phyloP scores from a whole-genome alignment of 2,888 invertebrate species.

The Flexamia atlantica region DNA sequence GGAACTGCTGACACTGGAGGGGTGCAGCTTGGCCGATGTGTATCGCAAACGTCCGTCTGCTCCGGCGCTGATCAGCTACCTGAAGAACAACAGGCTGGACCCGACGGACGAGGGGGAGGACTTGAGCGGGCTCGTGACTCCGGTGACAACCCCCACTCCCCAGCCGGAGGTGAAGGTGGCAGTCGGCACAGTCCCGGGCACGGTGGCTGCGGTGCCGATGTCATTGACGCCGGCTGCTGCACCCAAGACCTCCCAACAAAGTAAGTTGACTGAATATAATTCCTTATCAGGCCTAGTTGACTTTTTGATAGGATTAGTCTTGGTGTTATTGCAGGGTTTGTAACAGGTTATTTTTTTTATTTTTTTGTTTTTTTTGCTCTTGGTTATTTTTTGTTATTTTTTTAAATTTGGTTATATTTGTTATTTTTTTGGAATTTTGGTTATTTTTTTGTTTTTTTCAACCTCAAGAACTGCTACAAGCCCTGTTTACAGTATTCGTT shows the following conservation, averaged over 20 bases:
- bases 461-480: too few species aligned
- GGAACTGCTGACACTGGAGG: slow-evolving; percentile 93
- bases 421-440: too few species aligned
- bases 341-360: too few species aligned
- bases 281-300: too few species aligned
- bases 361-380: too few species aligned
- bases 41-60: slow-evolving; percentile 91
- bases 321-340: too few species aligned
- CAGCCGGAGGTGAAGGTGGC: slow-evolving; percentile 78
- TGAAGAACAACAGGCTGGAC: slow-evolving; percentile 85
- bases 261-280: too few species aligned
- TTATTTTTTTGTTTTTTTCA: too few species aligned
- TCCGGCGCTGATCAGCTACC: slow-evolving; percentile 85
- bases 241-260: slow-evolving; percentile 80
- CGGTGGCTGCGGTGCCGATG: slow-evolving; percentile 77
- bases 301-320: too few species aligned
- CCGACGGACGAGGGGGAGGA: slow-evolving; percentile 78
- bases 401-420: too few species aligned
- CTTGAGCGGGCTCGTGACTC: slow-evolving; percentile 67
- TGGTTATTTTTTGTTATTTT: too few species aligned
- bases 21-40: slow-evolving; percentile 92
- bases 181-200: slow-evolving; percentile 73
- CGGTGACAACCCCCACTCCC: slow-evolving; percentile 71
- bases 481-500: too few species aligned
- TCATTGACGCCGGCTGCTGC: slow-evolving; percentile 75